These are phyloP conservation scores for Corythaixoides concolor DNA, from an alignment of 2,113 vertebrate genomes.

Conservation along the genomic window DNA sequence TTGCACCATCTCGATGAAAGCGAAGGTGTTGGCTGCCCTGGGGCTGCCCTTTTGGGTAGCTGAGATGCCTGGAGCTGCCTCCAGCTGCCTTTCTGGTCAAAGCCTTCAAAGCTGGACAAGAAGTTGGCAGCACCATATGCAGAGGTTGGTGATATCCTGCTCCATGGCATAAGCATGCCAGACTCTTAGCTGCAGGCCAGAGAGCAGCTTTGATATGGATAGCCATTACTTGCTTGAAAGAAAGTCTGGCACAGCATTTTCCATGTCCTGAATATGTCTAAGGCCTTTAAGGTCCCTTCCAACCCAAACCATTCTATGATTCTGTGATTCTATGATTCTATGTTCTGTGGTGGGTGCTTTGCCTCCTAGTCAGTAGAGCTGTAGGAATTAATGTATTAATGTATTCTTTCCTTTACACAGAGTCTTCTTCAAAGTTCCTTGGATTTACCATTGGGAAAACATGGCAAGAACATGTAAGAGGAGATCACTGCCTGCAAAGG, in stretches of 20 bases:
- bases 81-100: background rate
- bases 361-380: background rate
- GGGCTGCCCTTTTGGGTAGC: background rate
- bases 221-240: background rate
- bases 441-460: background rate
- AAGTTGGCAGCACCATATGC: background rate
- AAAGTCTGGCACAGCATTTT: background rate
- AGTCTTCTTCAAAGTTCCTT: slow-evolving; percentile 14
- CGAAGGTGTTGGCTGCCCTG: background rate
- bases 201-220: background rate
- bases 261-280: background rate
- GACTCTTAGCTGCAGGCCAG: background rate
- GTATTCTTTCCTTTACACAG: slow-evolving; percentile 10
- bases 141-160: background rate
- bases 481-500: background rate
- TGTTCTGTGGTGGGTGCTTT: background rate
- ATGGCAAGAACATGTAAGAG: background rate
- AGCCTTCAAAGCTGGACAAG: background rate
- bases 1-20: background rate
- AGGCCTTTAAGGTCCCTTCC: no score
- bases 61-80: background rate
- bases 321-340: no score
- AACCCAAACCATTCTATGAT: no score
- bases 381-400: background rate
- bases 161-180: background rate